Percentiles rank a stretch among this genome's conserved stretches.
Evolutionary conservation across 2,888 invertebrate species (phyloP).

Genomic region (Sinopyrophorus schimmeli): DNA sequence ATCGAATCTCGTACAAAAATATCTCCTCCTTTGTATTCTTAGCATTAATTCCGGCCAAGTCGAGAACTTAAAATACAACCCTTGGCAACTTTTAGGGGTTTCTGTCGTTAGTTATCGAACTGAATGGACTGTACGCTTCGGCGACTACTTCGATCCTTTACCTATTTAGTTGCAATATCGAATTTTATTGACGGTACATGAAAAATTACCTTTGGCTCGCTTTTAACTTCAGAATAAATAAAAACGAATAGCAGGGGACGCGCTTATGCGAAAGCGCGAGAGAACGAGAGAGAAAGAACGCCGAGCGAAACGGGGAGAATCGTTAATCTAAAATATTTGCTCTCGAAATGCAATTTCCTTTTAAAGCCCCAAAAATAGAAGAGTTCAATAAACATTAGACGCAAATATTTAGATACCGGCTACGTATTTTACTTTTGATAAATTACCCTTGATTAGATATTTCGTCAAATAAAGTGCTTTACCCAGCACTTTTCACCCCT

Average conservation of each 20-base stretch:
- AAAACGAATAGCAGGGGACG: no score
- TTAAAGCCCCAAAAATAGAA: background rate
- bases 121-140: slow-evolving; percentile 23
- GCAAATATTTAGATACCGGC: slow-evolving; percentile 17
- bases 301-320: no score
- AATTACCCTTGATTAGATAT: slow-evolving; percentile 27
- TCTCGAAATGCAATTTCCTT: no score
- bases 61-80: slow-evolving; percentile 21
- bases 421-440: slow-evolving; percentile 27
- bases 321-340: no score
- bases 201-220: slow-evolving; percentile 4
- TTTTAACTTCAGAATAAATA: background rate
- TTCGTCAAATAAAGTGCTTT: slow-evolving; percentile 25
- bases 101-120: slow-evolving; percentile 25
- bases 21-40: slow-evolving; percentile 8
- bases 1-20: slow-evolving; percentile 5
- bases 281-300: no score
- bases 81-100: slow-evolving; percentile 25
- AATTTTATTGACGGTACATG: slow-evolving; percentile 15
- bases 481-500: slow-evolving; percentile 27
- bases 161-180: slow-evolving; percentile 14
- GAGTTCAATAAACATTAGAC: slow-evolving; percentile 21
- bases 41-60: slow-evolving; percentile 10
- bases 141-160: slow-evolving; percentile 19
- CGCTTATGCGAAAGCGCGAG: no score